Conservation (phyloP, 2,888 invertebrate species). For the Exocentrus adspersus region DNA sequence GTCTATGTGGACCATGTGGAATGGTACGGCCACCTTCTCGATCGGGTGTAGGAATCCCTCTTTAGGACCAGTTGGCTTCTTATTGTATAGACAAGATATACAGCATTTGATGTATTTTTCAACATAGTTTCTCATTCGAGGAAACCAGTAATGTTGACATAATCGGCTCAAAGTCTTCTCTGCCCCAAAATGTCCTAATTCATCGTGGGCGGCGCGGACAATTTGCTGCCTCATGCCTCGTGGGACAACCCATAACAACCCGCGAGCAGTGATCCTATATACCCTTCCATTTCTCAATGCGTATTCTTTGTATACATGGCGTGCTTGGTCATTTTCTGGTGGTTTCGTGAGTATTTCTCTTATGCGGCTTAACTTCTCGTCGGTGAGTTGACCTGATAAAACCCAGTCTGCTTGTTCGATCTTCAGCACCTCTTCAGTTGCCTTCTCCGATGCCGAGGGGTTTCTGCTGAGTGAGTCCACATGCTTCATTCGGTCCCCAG, state of each 20-base stretch:
- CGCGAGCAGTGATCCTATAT: slow-evolving; percentile 35
- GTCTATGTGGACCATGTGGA: slow-evolving; percentile 53
- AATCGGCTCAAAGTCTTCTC: no score
- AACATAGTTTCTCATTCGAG: slow-evolving; percentile 56
- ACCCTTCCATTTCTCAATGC: slow-evolving; percentile 29
- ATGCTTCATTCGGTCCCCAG: slow-evolving; percentile 33
- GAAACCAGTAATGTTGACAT: no score
- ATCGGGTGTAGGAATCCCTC: slow-evolving; percentile 41
- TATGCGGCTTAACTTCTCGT: slow-evolving; percentile 42
- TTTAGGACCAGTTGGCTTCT: slow-evolving; percentile 41
- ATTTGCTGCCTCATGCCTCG: slow-evolving; percentile 49
- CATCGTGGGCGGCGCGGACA: slow-evolving; percentile 55
- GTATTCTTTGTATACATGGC: slow-evolving; percentile 27
- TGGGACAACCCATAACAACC: slow-evolving; percentile 53
- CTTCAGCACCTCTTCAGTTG: slow-evolving; percentile 1
- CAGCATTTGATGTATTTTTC: slow-evolving; percentile 59
- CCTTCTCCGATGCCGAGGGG: slow-evolving; percentile 23
- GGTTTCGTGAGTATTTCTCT: slow-evolving; percentile 26
- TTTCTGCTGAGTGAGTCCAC: slow-evolving; percentile 42
- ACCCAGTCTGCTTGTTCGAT: slow-evolving; percentile 38
- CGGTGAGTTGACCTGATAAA: slow-evolving; percentile 34
- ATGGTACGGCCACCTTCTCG: slow-evolving; percentile 34
- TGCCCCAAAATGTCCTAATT: slow-evolving; percentile 59
- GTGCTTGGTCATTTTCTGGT: slow-evolving; percentile 14
- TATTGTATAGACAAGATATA: slow-evolving; percentile 57